Evolutionary conservation across 2,888 invertebrate genomes (phyloP).

Genomic region (Trileptium ribeirensis): DNA sequence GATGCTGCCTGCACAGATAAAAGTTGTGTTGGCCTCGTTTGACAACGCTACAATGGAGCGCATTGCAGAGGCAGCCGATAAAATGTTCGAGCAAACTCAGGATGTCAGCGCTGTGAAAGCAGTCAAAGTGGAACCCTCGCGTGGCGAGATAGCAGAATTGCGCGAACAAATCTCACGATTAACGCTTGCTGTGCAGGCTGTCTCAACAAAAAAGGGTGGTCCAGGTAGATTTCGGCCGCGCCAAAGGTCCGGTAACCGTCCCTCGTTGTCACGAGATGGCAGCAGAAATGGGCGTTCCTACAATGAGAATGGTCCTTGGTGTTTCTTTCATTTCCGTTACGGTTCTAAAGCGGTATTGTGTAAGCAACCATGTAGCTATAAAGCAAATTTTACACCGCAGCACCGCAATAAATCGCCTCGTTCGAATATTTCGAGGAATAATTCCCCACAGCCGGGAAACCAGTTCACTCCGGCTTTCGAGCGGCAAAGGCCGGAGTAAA

Average conservation of each 20-base stretch:
- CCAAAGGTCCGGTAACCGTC: not conserved
- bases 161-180: not conserved
- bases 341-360: not conserved
- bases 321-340: not conserved
- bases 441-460: not conserved
- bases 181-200: not conserved
- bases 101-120: not conserved
- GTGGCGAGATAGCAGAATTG: not conserved
- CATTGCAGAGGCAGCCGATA: not conserved
- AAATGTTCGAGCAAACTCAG: not conserved
- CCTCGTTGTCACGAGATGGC: not conserved
- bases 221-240: not conserved
- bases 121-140: not conserved
- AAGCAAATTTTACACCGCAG: not conserved
- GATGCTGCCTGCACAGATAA: not conserved
- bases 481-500: not conserved
- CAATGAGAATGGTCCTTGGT: not conserved
- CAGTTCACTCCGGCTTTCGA: not conserved
- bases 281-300: not conserved
- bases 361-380: not conserved
- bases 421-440: not conserved
- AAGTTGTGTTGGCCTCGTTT: not conserved
- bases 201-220: not conserved
- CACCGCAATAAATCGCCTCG: not conserved
- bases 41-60: conserved; percentile 2